phyloP scores from a whole-genome alignment of 2,888 invertebrate species.

The Ptilodon capucinus region DNA sequence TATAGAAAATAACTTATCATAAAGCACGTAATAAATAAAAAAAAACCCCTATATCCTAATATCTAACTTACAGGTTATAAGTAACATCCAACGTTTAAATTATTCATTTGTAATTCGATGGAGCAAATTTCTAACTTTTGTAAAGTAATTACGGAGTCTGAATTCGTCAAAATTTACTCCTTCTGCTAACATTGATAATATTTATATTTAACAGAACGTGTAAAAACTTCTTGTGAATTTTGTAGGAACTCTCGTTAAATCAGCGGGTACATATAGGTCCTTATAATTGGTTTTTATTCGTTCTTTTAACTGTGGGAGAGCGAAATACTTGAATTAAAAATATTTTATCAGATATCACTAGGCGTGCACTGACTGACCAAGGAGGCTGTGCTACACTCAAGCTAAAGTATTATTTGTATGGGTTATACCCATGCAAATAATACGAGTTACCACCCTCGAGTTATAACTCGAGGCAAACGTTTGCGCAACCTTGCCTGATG shows the following conservation, averaged over 20 bases:
- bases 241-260: conserved; percentile 1
- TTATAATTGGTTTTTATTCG: background rate
- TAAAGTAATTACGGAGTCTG: background rate
- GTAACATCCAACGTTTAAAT: background rate
- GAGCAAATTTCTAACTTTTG: background rate
- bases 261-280: background rate
- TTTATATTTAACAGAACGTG: conserved; percentile 8
- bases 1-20: background rate
- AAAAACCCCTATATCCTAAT: too few relatives aligned
- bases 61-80: background rate
- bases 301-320: background rate
- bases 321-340: background rate
- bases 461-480: too few relatives aligned
- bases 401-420: too few relatives aligned
- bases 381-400: too few relatives aligned
- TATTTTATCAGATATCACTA: too few relatives aligned
- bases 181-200: conserved; percentile 5
- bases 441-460: too few relatives aligned
- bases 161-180: conserved; percentile 6
- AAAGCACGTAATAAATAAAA: too few relatives aligned
- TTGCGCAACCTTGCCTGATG: too few relatives aligned
- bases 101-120: background rate
- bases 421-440: too few relatives aligned
- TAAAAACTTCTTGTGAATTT: conserved; percentile 7
- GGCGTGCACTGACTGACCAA: too few relatives aligned